phyloP scores from a whole-genome alignment of 2,797 vertebrate genomes.

The Chloroceryle amazona region DNA sequence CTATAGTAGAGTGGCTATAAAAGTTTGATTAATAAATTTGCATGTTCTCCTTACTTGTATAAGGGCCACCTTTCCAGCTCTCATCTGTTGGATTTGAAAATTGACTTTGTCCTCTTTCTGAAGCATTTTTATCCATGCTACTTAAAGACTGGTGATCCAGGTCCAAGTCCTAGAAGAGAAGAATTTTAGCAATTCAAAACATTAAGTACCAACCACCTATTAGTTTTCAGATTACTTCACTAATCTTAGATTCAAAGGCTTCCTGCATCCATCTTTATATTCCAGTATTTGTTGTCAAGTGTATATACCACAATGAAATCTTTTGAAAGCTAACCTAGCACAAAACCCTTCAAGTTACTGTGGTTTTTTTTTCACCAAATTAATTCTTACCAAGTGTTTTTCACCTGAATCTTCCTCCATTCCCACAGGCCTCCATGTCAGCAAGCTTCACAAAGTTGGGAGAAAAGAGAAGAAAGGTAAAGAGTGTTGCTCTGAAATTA shows the following conservation, averaged over 20 bases:
- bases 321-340: background rate
- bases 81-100: conserved; percentile 95
- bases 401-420: conserved; percentile 93
- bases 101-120: conserved; percentile 95
- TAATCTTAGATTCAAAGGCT: background rate
- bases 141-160: conserved; percentile 94
- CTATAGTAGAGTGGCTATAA: background rate
- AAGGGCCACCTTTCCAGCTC: conserved; percentile 91
- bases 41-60: conserved; percentile 86
- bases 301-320: background rate
- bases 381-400: conserved; percentile 89
- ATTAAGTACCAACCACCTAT: background rate
- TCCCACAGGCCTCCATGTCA: conserved; percentile 93
- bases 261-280: background rate
- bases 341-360: background rate
- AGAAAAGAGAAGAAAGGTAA: background rate
- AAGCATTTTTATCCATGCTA: conserved; percentile 94
- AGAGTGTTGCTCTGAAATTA: background rate
- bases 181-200: background rate
- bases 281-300: background rate
- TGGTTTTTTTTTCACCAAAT: background rate
- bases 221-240: background rate
- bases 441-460: conserved; percentile 81
- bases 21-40: background rate
- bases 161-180: conserved; percentile 88